Evolutionary conservation across 2,797 vertebrate genomes (phyloP), one percentile per base, ranked within the genome.

Genomic region (Cottoperca gobio): DNA sequence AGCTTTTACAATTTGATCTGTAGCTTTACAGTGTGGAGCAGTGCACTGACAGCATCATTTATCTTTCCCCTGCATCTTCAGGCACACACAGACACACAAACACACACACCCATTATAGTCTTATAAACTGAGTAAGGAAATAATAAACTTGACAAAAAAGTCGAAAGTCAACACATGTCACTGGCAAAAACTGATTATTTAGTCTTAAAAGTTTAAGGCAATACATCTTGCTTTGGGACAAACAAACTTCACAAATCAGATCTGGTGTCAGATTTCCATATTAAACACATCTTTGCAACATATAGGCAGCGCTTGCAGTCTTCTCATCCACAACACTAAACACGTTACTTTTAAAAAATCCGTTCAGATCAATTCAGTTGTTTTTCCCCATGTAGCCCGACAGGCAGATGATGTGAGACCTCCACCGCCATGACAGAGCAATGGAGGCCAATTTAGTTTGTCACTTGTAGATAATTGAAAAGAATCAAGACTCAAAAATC

Each of bases 1-100:
- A 35, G 71, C 42, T 73, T 78, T 82, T 83, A 67, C 74, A 79
- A 76, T 82, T 82, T 67, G 71, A 88, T 87, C 68, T 76, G 72
- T 72, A 79, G 66, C 86, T 79, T 85, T 54, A 61, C 67, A 70
- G 54, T 62, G 54, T 83, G 71, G 68, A 86, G 73, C 65, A 53
- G 61, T 12, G 52, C 48, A 12, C 31, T 86, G 88, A 87, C 88
- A 90, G 84, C 80, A 78, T 85, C 83, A 86, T 91, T 86, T 81
- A 72, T 90, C 88, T 85, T 55, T 88, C 58, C 55, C 52, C 60
- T 13, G 21, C 59, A 76, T 81, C 68, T 73, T 78, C 61, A 73
- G 60, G 55, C 13, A 62, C 57, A n/a, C 50, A 35, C 58, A 31
- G 54, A 26, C 63, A 26, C 64, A 61, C 61, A 62, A 80, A 42